Evolutionary conservation across 2,888 invertebrate genomes (phyloP).

Genomic region (Xestobium rufovillosum): DNA sequence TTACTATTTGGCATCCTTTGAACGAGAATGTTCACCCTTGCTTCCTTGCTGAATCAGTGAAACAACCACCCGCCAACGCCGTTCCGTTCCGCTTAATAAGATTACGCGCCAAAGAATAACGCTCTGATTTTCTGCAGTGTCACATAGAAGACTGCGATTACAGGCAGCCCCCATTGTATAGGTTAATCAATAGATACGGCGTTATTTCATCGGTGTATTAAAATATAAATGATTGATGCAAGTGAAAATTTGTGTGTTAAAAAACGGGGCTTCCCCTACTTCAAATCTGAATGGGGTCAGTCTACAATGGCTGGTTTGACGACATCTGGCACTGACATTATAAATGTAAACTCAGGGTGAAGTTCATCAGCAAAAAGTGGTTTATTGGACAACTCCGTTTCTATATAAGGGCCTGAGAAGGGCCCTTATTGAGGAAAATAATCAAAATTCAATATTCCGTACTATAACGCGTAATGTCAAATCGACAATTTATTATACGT

Average conservation of each 20-base stretch:
- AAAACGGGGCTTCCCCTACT: too few relatives aligned
- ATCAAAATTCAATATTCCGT: too few relatives aligned
- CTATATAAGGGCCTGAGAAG: too few relatives aligned
- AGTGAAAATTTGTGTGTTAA: too few relatives aligned
- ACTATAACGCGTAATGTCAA: too few relatives aligned
- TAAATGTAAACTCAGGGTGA: too few relatives aligned
- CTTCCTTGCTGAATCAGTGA: constrained; percentile 24
- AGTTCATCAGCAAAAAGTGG: too few relatives aligned
- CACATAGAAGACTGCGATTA: constrained; percentile 16
- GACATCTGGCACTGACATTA: constrained; percentile 2
- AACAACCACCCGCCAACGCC: constrained; percentile 18
- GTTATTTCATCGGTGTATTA: too few relatives aligned
- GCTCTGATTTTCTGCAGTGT: constrained; percentile 31
- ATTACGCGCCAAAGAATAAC: constrained; percentile 29
- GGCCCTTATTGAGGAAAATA: too few relatives aligned
- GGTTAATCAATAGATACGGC: neutral
- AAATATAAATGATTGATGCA: too few relatives aligned
- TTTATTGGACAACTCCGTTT: too few relatives aligned
- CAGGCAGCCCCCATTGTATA: neutral
- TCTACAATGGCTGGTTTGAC: neutral
- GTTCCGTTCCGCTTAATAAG: constrained; percentile 26
- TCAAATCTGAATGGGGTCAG: neutral
- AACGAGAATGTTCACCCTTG: constrained; percentile 15
- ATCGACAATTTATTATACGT: too few relatives aligned
- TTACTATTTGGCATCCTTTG: constrained; percentile 9